These are phyloP conservation scores for Acanthosepion lycidas DNA, from an alignment of 2,888 invertebrate species.

Conservation along the genomic window DNA sequence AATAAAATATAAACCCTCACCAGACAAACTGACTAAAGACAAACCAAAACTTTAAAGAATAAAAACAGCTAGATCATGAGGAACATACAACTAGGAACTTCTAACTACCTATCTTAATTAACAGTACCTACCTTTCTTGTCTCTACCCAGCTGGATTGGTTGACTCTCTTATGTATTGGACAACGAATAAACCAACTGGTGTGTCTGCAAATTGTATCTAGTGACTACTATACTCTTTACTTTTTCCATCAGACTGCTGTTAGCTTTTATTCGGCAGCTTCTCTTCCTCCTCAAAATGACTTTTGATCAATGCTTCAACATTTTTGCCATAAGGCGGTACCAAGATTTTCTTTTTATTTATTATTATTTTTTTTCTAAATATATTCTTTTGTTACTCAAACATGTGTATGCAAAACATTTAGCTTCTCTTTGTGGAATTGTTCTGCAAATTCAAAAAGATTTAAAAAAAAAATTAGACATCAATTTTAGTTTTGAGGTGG, in stretches of 20 bases:
- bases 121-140: not conserved
- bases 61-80: not conserved
- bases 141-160: constrained; percentile 35
- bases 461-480: not conserved
- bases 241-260: not conserved
- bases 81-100: constrained; percentile 39
- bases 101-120: not conserved
- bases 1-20: not conserved
- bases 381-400: constrained; percentile 25
- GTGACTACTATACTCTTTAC: not conserved
- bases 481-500: not conserved
- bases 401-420: constrained; percentile 8
- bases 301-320: not conserved
- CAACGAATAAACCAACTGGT: constrained; percentile 40
- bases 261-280: constrained; percentile 22
- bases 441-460: not conserved
- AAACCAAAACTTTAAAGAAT: not conserved
- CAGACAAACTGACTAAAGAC: not conserved
- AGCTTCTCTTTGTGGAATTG: constrained; percentile 20
- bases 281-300: not conserved
- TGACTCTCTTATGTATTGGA: constrained; percentile 39
- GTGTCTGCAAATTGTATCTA: constrained; percentile 42
- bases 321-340: not conserved
- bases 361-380: not conserved
- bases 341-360: not conserved